Evolutionary conservation across 2,888 invertebrate species (phyloP).

Genomic region (Cybosia mesomella): DNA sequence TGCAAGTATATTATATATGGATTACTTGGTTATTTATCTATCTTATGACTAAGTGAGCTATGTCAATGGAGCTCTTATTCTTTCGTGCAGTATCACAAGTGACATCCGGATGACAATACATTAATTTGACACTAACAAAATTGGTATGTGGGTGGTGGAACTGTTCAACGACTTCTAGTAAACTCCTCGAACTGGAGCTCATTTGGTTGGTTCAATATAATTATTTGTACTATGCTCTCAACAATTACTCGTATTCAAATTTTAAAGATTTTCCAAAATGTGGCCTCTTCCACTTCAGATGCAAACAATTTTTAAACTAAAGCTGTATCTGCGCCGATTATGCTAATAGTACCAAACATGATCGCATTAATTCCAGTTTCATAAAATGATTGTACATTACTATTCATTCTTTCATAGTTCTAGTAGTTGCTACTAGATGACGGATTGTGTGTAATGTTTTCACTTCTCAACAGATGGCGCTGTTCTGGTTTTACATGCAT

Average conservation of each 20-base stretch:
- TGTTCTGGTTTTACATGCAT: background rate
- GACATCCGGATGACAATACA: too few relatives aligned
- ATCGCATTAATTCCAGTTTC: background rate
- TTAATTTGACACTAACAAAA: too few relatives aligned
- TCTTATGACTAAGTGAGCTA: too few relatives aligned
- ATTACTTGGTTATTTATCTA: too few relatives aligned
- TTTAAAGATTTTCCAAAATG: background rate
- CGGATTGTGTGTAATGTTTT: background rate
- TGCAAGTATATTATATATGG: too few relatives aligned
- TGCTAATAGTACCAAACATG: background rate
- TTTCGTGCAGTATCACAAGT: too few relatives aligned
- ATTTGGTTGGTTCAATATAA: too few relatives aligned
- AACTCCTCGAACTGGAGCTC: too few relatives aligned
- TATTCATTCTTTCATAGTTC: background rate
- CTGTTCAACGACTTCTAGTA: too few relatives aligned
- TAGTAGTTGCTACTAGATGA: background rate
- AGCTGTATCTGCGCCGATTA: background rate
- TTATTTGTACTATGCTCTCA: background rate
- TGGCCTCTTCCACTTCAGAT: background rate
- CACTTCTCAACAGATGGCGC: conserved; percentile 8
- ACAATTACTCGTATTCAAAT: background rate
- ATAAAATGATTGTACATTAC: background rate
- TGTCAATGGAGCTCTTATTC: too few relatives aligned
- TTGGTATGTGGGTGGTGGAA: too few relatives aligned
- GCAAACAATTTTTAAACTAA: background rate